Base-by-base conservation (phyloP, 1,140 invertebrate genomes). In the Littorina saxatilis region DNA sequence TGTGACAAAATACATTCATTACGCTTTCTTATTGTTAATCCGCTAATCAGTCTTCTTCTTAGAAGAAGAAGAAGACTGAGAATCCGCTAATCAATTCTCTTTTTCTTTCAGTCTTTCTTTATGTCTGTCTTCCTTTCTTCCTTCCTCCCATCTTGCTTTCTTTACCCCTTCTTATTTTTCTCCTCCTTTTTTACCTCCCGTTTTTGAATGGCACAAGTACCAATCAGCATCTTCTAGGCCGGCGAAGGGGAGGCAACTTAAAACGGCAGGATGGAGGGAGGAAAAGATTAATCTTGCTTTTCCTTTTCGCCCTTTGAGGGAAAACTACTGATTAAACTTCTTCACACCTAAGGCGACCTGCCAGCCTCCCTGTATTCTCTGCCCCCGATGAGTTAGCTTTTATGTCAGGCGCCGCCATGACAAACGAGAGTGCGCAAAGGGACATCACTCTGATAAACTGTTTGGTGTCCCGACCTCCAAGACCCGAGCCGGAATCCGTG, bases 371-470 rank as follows among this genome's bases (percentile, higher is more conserved):
- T 9, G n/a, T 17, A 29, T 35, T 68, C 20, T 68, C 35, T 68
- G 17, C 37, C 5, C n/a, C 20, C 23, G 66, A 68, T 68, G 66
- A 68, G 37, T 17, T 35, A 35, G 66, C 66, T 68, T 9, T 29
- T 35, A 17, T 68, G 66, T 68, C 66, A 68, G 17, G 5, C 66
- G 66, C 29, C 66, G 4, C 32, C 66, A 68, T 68, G 66, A 68
- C 66, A 68, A 68, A 68, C 66, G 66, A 68, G 66, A 68, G 66
- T 37, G 20, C 17, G 29, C 35, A 2, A 68, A 68, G 66, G 66
- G 66, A 68, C 1, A 68, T 32, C 23, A 68, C 66, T 68, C 66
- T 68, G 66, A 68, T 35, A 68, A 68, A 68, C 66, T 35, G 66
- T 35, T 32, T 68, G 29, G 37, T 35, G 66, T 68, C 66, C 27